phyloP scores from a whole-genome alignment of 2,888 invertebrate genomes.

The Bedellia somnulentella region DNA sequence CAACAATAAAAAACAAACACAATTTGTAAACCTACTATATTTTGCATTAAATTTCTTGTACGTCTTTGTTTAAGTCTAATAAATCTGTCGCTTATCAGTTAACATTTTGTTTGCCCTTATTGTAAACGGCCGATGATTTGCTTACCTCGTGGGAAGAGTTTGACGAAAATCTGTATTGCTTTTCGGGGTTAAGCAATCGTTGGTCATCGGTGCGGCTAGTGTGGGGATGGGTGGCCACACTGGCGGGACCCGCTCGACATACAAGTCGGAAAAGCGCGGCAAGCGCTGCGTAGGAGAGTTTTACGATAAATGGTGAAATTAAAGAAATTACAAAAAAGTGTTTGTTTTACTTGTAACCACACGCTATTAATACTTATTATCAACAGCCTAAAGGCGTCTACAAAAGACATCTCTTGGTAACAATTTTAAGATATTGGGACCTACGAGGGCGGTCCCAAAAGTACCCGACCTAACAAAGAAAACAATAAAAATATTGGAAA shows the following conservation, averaged over 20 bases:
- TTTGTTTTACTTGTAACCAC: constrained; percentile 8
- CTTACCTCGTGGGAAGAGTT: background rate
- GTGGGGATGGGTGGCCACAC: constrained; percentile 2
- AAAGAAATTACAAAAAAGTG: constrained; percentile 51
- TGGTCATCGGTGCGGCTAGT: background rate
- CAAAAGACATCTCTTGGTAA: background rate
- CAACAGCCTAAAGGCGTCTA: background rate
- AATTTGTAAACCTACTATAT: constrained; percentile 2
- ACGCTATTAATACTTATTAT: background rate
- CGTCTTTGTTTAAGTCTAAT: constrained; percentile 1
- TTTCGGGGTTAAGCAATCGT: background rate
- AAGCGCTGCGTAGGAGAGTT: constrained; percentile 56
- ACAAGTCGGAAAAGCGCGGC: constrained; percentile 53
- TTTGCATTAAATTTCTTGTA: background rate
- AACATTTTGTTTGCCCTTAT: background rate
- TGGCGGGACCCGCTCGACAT: constrained; percentile 29
- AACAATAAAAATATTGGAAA: too few relatives aligned
- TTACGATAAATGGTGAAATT: constrained; percentile 60
- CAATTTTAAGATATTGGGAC: background rate
- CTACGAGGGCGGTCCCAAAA: too few relatives aligned
- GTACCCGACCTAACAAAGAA: too few relatives aligned
- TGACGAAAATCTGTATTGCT: background rate
- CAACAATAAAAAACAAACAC: constrained; percentile 23
- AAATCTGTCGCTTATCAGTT: background rate
- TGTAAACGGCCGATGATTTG: background rate